These are phyloP conservation scores for Lophura swinhoii DNA, from an alignment of 2,797 vertebrate genomes.

Conservation along the genomic window DNA sequence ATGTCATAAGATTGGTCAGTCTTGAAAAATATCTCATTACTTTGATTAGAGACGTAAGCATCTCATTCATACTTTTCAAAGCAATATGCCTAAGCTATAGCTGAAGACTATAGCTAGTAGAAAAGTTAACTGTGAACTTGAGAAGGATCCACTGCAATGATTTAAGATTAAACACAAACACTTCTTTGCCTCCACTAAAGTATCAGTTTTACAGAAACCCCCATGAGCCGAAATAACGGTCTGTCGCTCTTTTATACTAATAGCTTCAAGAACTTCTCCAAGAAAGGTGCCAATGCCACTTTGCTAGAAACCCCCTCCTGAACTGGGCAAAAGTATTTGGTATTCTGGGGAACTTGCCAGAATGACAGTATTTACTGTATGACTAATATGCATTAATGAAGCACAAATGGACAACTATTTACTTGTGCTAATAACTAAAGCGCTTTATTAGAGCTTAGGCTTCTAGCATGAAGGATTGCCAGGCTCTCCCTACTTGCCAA, in stretches of 20 bases:
- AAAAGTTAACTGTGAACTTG: neutral
- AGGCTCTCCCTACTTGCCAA: slow-evolving; percentile 60
- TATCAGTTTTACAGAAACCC: slow-evolving; percentile 5
- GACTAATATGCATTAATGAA: slow-evolving; percentile 63
- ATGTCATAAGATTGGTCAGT: neutral
- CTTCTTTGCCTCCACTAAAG: neutral
- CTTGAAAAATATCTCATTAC: neutral
- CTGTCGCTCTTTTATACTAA: slow-evolving; percentile 8
- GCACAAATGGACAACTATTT: slow-evolving; percentile 65
- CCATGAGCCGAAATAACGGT: neutral
- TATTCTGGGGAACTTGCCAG: slow-evolving; percentile 57
- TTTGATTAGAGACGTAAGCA: neutral
- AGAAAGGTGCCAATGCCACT: slow-evolving; percentile 44
- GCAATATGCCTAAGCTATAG: neutral
- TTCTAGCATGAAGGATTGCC: slow-evolving; percentile 52
- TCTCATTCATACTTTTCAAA: neutral
- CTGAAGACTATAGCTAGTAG: neutral
- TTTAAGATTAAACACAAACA: neutral
- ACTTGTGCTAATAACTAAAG: slow-evolving; percentile 61
- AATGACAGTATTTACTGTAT: slow-evolving; percentile 51
- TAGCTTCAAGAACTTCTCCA: slow-evolving; percentile 53
- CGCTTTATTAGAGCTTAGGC: slow-evolving; percentile 54
- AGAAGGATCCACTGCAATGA: neutral
- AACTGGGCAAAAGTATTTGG: slow-evolving; percentile 51
- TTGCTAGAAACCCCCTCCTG: slow-evolving; percentile 47